Base-by-base conservation (phyloP, 2,113 vertebrate genomes). In the Myotis yumanensis region DNA sequence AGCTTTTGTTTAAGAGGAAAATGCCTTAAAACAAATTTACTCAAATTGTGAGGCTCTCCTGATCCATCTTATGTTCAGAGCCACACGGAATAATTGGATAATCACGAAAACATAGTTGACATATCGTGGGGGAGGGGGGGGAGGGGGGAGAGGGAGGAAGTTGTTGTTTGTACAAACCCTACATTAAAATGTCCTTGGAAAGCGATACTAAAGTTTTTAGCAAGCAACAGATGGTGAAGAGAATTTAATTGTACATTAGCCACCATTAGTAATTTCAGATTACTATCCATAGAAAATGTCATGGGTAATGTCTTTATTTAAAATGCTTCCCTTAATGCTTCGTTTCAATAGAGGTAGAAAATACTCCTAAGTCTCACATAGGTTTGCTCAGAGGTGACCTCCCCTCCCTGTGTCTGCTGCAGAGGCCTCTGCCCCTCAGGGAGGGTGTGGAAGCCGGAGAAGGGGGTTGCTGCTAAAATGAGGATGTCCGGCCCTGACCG, bases 141-240 rank as follows among this genome's bases (percentile, higher is more conserved):
- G 0, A 3, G 22, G n/a, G 8, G 1, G 25, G 23, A 25, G 59
- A 59, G 57, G 23, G 57, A 59, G 59, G 59, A 28, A 12, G 35
- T 28, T 17, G 11, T 79, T 37, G 54, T 43, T 75, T 32, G 35
- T 17, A 30, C 4, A 68, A 82, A 23, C 64, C n/a, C 40, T 86
- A 80, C 69, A 86, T 80, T 52, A 89, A 64, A 89, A 86, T 68
- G 95, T 83, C 43, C 75, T 68, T 93, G 91, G 80, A 89, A 91
- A 66, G 59, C 85, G 23, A 91, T 11, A 40, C 68, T 59, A 3
- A 93, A 81, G 37, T 85, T 86, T 90, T 82, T 35, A 96, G 72
- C 62, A 88, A 93, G 88, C 84, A 86, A 72, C 93, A 89, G 84
- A 89, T 86, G 73, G 75, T 62, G 77, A 57, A 37, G 68, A 85